Evolutionary conservation across 64 coral and sea anemone genomes (phyloP).

Genomic region (Stichodactyla mertensii): DNA sequence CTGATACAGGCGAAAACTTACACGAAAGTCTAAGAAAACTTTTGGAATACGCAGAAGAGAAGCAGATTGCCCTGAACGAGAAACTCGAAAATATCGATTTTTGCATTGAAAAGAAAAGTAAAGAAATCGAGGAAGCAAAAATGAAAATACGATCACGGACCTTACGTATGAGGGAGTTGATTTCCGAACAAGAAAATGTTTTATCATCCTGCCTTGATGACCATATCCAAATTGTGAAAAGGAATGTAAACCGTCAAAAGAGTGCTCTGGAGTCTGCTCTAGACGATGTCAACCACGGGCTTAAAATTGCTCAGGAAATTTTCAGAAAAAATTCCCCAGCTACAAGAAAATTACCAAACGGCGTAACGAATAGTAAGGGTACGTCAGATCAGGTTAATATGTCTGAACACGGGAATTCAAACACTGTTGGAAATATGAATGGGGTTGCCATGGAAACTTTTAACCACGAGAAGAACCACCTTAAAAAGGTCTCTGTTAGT

Average conservation of each 20-base stretch:
- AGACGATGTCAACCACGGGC: neutral
- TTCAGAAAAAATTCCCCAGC: neutral
- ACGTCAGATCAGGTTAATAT: neutral
- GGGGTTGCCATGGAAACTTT: neutral
- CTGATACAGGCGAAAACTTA: neutral
- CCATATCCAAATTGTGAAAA: neutral
- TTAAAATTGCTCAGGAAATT: constrained; percentile 15
- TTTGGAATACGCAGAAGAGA: neutral
- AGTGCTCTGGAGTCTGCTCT: neutral
- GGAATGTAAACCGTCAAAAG: neutral
- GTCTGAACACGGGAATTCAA: neutral
- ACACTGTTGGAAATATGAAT: neutral
- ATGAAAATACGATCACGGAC: neutral
- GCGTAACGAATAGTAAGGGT: neutral
- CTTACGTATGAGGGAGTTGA: neutral
- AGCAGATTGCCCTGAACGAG: neutral
- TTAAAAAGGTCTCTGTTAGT: neutral
- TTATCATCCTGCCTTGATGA: neutral
- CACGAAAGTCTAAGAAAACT: neutral
- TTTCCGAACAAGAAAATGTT: neutral
- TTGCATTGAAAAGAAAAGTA: neutral
- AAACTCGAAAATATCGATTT: neutral
- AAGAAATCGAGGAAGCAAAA: constrained; percentile 8
- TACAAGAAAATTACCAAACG: neutral
- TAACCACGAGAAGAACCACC: neutral